Base-by-base conservation (phyloP, 2,888 invertebrate species). In the Holacanthella duospinosa region DNA sequence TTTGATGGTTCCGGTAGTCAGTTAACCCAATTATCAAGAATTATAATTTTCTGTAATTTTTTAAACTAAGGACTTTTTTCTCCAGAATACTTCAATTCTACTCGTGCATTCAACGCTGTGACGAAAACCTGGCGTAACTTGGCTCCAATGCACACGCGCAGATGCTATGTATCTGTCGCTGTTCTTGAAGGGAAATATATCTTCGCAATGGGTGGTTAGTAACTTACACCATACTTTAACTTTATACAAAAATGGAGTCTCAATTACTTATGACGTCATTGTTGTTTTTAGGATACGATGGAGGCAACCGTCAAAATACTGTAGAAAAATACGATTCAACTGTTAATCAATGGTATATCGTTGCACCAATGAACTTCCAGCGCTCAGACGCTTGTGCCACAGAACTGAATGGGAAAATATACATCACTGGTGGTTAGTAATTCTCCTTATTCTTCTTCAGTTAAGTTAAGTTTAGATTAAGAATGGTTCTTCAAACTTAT, bases 381-480 rank as follows among this genome's bases (percentile, higher is more conserved):
- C 81, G 94, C 69, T 68, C 93, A 26, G 94, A 95, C 76, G 93
- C 93, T 0, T 89, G 89, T 75, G 90, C 93, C 2, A 89, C 93
- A n/a, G 84, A 87, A 0, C 78, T 92, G 29, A 85, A 89, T 68
- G 88, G 89, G 84, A 75, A 74, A 24, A 36, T 27, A 12, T 48
- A 48, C 21, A 21, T 48, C 21, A 48, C 48, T 48, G 48, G 48
- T 4, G 48, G 48, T 48, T 16, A 16, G 36, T 36, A 36, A 16
- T 36, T 36, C 16, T 36, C n/a, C n/a, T n/a, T n/a, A n/a, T n/a
- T n/a, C n/a, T n/a, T n/a, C n/a, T n/a, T n/a, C n/a, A n/a, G n/a
- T n/a, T n/a, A n/a, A n/a, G 36, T 4, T 12, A 25, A 12, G 25
- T 56, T 12, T n/a, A n/a, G 25, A 56, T 25, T 9, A 26, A 28